Conservation (phyloP, 2,113 vertebrate genomes). For the Nicator chloris region DNA sequence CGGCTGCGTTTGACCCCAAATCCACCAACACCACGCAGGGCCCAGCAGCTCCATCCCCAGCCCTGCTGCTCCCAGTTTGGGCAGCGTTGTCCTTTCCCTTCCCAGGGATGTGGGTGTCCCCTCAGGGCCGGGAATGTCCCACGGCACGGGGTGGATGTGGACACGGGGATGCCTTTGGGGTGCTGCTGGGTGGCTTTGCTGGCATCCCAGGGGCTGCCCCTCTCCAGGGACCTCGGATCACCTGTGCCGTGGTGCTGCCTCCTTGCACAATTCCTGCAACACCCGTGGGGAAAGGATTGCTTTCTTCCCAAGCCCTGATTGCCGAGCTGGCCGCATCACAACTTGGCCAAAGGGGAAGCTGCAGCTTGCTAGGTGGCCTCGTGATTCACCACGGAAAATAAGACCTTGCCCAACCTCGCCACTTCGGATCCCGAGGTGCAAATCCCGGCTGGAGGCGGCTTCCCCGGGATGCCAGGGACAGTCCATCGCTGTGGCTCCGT, state of each 20-base stretch:
- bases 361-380: constrained; percentile 12
- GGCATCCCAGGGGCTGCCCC: not conserved
- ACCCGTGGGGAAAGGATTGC: not conserved
- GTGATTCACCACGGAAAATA: not conserved
- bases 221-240: not conserved
- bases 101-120: not conserved
- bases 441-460: not conserved
- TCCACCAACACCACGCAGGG: not conserved
- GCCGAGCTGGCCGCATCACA: not conserved
- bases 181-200: not conserved
- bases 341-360: not conserved
- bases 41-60: not conserved
- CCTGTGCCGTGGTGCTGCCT: not conserved
- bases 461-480: fast-evolving
- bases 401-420: not conserved
- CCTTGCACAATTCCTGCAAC: not conserved
- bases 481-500: fast-evolving
- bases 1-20: not conserved
- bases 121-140: not conserved
- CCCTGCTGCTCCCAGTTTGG: not conserved
- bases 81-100: fast-evolving
- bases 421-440: fast-evolving
- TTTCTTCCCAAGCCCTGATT: not conserved
- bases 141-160: fast-evolving
- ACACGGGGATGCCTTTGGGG: not conserved